A percentile compares a stretch with the other conserved stretches of the same genome.
Evolutionary conservation across 2,113 vertebrate species (phyloP).

Genomic region (Ammodytes dubius): DNA sequence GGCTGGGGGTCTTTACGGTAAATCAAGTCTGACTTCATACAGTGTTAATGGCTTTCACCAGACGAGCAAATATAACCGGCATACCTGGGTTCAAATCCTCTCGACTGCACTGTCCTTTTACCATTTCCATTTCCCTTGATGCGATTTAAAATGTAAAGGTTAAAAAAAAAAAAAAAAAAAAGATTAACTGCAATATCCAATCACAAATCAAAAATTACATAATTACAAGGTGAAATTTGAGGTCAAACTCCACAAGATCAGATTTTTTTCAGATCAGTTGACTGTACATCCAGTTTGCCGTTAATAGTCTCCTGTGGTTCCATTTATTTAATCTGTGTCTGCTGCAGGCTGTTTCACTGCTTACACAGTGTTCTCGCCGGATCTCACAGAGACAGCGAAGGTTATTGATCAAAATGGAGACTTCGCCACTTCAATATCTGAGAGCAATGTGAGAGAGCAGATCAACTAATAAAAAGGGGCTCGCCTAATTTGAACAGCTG

Average conservation of each 20-base stretch:
- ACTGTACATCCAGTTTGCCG: background rate
- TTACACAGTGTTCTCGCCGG: background rate
- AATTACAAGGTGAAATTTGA: conserved; percentile 5
- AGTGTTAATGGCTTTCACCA: conserved; percentile 8
- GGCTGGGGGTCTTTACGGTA: background rate
- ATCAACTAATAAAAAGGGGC: background rate
- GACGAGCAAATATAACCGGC: background rate
- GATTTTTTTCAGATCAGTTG: conserved; percentile 1
- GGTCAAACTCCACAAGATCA: conserved; percentile 12
- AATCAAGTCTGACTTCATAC: conserved; percentile 2
- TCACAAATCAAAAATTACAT: background rate
- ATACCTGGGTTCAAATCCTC: background rate
- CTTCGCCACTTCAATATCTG: background rate
- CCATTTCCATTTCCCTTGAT: too few species aligned
- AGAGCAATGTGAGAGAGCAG: background rate
- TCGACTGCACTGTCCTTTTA: background rate
- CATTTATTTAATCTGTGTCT: background rate
- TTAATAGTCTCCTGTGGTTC: background rate
- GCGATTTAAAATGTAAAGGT: conserved; percentile 3
- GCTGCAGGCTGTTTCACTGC: background rate
- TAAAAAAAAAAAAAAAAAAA: too few species aligned
- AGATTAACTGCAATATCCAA: background rate
- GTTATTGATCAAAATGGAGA: conserved; percentile 22
- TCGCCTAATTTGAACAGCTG: background rate
- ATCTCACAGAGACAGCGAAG: background rate